A percentile compares a stretch with the other conserved stretches of the same genome.
Evolutionary conservation across 2,113 vertebrate genomes (phyloP).

Genomic region (Stictonetta naevosa): DNA sequence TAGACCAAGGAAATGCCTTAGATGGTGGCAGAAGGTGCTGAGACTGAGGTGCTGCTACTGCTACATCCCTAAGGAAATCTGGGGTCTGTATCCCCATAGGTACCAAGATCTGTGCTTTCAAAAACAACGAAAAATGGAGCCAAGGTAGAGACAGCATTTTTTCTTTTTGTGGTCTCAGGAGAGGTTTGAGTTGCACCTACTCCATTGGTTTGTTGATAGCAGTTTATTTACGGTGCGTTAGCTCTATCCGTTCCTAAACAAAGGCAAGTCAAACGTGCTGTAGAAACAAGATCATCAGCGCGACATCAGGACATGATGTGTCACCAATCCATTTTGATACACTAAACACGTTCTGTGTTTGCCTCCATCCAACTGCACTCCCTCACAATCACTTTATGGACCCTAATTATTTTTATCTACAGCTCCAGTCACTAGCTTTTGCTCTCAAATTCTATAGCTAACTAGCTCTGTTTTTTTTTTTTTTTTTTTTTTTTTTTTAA

Average conservation of each 20-base stretch:
- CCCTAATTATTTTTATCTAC: neutral
- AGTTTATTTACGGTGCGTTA: neutral
- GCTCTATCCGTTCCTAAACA: neutral
- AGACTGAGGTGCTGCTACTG: neutral
- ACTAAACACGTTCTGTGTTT: neutral
- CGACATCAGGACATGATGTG: neutral
- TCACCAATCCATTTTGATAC: neutral
- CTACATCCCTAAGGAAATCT: neutral
- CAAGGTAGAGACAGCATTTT: neutral
- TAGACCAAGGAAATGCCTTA: neutral
- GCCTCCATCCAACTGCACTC: neutral
- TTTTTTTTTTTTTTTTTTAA: too few relatives aligned
- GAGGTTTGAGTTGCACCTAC: neutral
- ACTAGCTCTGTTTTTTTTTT: neutral
- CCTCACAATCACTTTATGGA: neutral
- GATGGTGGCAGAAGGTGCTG: neutral
- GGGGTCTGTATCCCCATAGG: neutral
- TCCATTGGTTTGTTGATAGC: neutral
- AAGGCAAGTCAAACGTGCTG: neutral
- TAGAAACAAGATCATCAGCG: neutral
- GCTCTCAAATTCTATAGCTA: neutral
- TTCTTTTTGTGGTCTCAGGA: neutral
- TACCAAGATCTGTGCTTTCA: neutral
- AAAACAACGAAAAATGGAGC: neutral
- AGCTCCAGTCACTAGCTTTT: neutral